Evolutionary conservation across 1,140 invertebrate species (phyloP).

Genomic region (Xylocopa sonorina): DNA sequence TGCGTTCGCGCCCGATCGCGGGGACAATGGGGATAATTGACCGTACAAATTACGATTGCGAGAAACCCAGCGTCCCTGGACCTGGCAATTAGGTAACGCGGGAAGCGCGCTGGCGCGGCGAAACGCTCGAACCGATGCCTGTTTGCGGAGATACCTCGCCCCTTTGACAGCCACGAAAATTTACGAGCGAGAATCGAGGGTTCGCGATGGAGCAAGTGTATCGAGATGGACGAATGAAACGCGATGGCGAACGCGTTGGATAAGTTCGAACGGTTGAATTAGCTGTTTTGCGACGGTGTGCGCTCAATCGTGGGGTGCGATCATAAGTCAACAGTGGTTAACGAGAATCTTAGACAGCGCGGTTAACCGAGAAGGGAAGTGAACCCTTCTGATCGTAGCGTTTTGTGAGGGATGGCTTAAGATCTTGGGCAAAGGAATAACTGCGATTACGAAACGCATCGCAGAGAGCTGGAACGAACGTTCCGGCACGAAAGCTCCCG

Average conservation of each 20-base stretch:
- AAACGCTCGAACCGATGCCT: neutral
- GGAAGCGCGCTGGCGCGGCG: conserved; percentile 11
- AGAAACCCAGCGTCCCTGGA: conserved; percentile 23
- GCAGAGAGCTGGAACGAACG: too few species aligned
- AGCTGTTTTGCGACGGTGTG: too few species aligned
- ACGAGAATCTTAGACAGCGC: neutral
- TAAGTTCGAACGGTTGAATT: too few species aligned
- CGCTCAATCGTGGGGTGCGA: conserved; percentile 9
- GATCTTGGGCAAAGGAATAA: neutral
- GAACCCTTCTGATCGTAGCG: too few species aligned
- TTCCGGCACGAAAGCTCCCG: neutral
- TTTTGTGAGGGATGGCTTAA: neutral
- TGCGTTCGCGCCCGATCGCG: conserved; percentile 60
- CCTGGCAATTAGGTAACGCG: conserved; percentile 36
- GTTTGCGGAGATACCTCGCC: conserved; percentile 11
- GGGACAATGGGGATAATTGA: conserved; percentile 66
- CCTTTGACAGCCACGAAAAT: conserved; percentile 30
- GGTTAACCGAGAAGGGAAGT: neutral
- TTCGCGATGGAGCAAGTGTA: too few species aligned
- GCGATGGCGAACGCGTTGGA: too few species aligned
- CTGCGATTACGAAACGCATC: neutral
- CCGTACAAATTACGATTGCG: conserved; percentile 58
- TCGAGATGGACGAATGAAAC: too few species aligned
- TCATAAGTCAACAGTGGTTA: conserved; percentile 21
- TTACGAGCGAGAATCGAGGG: too few species aligned